Evolutionary conservation across 2,113 vertebrate genomes (phyloP).

Genomic region (Pelodiscus sinensis): DNA sequence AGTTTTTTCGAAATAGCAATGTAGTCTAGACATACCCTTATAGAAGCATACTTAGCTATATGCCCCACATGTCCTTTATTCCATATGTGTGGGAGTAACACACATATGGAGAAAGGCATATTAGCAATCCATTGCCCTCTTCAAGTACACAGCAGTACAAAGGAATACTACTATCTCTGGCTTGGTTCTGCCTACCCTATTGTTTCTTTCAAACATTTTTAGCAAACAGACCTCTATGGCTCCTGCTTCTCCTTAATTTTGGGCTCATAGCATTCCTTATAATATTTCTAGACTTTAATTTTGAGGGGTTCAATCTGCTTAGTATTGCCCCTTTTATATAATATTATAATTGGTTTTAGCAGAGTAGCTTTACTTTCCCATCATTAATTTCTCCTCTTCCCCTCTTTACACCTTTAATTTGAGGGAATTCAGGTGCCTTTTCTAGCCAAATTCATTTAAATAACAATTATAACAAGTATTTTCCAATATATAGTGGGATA

Average conservation of each 20-base stretch:
- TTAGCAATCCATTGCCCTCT: background rate
- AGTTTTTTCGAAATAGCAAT: too few species aligned
- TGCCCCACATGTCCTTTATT: background rate
- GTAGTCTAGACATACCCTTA: too few species aligned
- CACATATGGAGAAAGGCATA: background rate
- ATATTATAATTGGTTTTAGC: background rate
- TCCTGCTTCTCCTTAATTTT: background rate
- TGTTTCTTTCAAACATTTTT: background rate
- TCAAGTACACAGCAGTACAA: background rate
- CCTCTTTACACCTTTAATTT: background rate
- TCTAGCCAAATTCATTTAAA: background rate
- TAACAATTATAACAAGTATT: background rate
- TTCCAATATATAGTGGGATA: background rate
- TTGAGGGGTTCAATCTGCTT: background rate
- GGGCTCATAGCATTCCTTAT: background rate
- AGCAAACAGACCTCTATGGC: background rate
- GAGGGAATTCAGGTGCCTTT: background rate
- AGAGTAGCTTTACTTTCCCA: background rate
- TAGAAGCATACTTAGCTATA: background rate
- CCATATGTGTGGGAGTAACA: background rate
- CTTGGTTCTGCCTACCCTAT: background rate
- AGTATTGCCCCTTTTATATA: background rate
- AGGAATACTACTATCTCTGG: background rate
- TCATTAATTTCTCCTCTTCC: background rate
- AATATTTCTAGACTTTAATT: background rate